Base-by-base conservation (phyloP, 2,888 invertebrate genomes). In the Orgyia antiqua region DNA sequence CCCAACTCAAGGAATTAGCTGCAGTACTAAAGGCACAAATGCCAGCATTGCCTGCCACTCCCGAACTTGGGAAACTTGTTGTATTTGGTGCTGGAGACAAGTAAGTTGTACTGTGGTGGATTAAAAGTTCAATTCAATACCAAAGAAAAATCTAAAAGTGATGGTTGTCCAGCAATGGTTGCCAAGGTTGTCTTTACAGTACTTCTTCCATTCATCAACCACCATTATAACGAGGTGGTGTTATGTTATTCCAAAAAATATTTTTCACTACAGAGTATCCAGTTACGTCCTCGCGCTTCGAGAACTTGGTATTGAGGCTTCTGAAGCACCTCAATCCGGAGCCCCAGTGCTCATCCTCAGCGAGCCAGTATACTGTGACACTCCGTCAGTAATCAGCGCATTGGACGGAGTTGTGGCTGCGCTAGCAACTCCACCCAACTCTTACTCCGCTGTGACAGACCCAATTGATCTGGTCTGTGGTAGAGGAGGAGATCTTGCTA, bases 391-490 rank as follows among this genome's bases (percentile, higher is more conserved):
- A 1, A 36, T 58, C 39, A 70, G 56, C 33, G 86, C 86, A 0
- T 50, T 84, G 18, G 77, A 79, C 24, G 87, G 84, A 3, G 87
- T 87, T 9, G 87, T 87, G 8, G 87, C 87, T 1, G 87, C 63
- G 20, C 51, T 70, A 48, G 94, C 93, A 1, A 92, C 93, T 0
- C 94, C 95, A 0, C 93, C 94, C 0, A 94, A 93, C 61, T 94
- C 94, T 0, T 94, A 93, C 59, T 93, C 93, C 0, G 93, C 93
- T 0, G 91, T 94, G 12, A 88, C 88, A 0, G 94, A 94, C 63
- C 93, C 94, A 0, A 93, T 94, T 3, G 94, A 94, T 56, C 75
- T 94, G 53, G 93, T 92, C n/a, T 93, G 92, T 50, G 92, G 91
- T 4, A 87, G 94, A 17, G 94, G 93, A 1, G 94, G 94, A 0